Percentiles rank a stretch among this genome's conserved stretches.
Conservation (phyloP, 2,797 vertebrate species). For the Hipposideros larvatus region DNA sequence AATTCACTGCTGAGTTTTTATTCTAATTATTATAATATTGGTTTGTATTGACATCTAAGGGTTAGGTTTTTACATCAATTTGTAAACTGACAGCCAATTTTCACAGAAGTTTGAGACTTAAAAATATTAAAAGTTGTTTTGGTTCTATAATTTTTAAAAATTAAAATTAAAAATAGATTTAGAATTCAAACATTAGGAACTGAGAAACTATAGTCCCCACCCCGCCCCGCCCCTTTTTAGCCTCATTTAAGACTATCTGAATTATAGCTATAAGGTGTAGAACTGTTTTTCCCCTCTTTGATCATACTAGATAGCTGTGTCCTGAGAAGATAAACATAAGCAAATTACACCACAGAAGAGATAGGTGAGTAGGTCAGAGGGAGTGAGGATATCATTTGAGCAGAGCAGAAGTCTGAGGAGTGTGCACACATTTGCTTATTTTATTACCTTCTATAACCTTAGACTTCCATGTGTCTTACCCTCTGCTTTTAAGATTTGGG, state of each 20-base stretch:
- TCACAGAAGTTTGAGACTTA: conserved; percentile 55
- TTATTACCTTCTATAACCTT: neutral
- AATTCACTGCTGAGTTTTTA: conserved; percentile 73
- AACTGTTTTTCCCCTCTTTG: neutral
- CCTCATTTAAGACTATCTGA: neutral
- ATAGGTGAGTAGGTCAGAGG: neutral
- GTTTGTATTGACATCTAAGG: conserved; percentile 33
- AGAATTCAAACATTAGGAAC: conserved; percentile 27
- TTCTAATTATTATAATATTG: conserved; percentile 60
- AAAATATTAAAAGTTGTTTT: conserved; percentile 54
- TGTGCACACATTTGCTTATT: neutral
- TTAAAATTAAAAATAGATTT: conserved; percentile 37
- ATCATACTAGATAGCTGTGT: conserved; percentile 37
- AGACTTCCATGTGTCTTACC: neutral
- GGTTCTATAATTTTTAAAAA: neutral
- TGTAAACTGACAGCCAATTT: conserved; percentile 32
- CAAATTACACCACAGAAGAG: neutral
- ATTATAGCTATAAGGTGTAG: neutral
- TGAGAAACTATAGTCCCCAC: conserved; percentile 7
- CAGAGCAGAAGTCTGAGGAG: conserved; percentile 13
- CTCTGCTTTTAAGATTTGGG: neutral
- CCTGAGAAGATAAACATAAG: conserved; percentile 13
- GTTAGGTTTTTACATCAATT: conserved; percentile 67
- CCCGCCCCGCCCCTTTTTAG: neutral
- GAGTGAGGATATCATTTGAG: neutral